A percentile compares a stretch with the other conserved stretches of the same genome.
These are phyloP conservation scores for Drosophila oshimai DNA, from an alignment of 1,140 invertebrate species.

Conservation along the genomic window DNA sequence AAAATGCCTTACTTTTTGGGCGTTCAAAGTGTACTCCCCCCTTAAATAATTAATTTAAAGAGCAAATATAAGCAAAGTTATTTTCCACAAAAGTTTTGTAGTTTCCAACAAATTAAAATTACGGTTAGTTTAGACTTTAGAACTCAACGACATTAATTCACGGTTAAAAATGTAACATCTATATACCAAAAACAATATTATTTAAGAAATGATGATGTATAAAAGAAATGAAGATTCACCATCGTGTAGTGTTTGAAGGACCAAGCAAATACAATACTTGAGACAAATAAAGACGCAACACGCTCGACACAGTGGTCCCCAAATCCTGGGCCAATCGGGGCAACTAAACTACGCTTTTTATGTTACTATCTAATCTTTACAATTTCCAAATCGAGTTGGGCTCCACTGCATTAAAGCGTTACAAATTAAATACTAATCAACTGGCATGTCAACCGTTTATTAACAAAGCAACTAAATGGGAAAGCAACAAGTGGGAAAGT, in stretches of 20 bases:
- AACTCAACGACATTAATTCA: no score
- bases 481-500: conserved; percentile 2
- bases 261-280: background rate
- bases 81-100: no score
- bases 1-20: no score
- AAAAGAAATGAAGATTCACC: background rate
- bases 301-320: conserved; percentile 35
- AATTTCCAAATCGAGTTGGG: conserved; percentile 10
- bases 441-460: conserved; percentile 33
- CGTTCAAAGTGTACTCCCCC: no score
- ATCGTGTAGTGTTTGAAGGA: no score
- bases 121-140: no score
- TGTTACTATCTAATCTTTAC: background rate
- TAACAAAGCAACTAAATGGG: conserved; percentile 21
- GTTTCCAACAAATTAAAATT: no score
- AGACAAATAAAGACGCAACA: conserved; percentile 45
- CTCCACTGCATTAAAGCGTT: conserved; percentile 29
- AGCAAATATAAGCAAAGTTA: no score
- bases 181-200: no score
- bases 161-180: no score
- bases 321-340: conserved; percentile 9
- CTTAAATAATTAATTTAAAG: no score
- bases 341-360: background rate
- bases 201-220: background rate
- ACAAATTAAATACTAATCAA: background rate